phyloP scores from a whole-genome alignment of 2,888 invertebrate genomes.

The Gonocerus acuteangulatus region DNA sequence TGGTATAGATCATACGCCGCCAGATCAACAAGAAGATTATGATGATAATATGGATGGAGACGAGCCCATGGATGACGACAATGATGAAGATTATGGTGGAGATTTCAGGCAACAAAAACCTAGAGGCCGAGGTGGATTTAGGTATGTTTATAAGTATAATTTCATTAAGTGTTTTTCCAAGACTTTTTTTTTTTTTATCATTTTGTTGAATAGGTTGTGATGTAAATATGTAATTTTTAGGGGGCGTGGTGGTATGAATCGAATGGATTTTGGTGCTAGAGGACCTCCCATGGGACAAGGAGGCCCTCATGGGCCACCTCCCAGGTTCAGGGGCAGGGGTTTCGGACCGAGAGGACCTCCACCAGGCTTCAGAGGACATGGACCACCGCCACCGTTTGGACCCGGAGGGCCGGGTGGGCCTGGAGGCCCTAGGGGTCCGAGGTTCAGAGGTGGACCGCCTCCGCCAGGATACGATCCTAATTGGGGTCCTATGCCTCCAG shows the following conservation, averaged over 20 bases:
- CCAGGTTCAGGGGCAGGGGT: slow-evolving; percentile 36
- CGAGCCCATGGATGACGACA: slow-evolving; percentile 41
- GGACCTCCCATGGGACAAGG: slow-evolving; percentile 41
- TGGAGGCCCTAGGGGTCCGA: slow-evolving; percentile 44
- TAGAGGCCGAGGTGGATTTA: slow-evolving; percentile 46
- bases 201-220: no score
- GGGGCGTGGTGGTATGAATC: slow-evolving; percentile 23
- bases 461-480: slow-evolving; percentile 56
- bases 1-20: slow-evolving; percentile 35
- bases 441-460: slow-evolving; percentile 47
- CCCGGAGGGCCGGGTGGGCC: slow-evolving; percentile 38
- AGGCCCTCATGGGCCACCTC: slow-evolving; percentile 45
- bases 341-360: slow-evolving; percentile 40
- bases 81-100: slow-evolving; percentile 39
- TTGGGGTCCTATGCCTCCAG: slow-evolving; percentile 53
- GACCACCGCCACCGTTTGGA: slow-evolving; percentile 40
- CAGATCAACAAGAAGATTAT: slow-evolving; percentile 40
- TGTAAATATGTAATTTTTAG: slow-evolving; percentile 20
- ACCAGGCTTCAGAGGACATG: slow-evolving; percentile 43
- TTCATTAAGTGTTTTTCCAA: no score
- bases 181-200: no score
- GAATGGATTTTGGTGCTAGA: slow-evolving; percentile 34
- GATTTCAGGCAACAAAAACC: slow-evolving; percentile 48
- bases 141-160: slow-evolving; percentile 42
- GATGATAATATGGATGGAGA: slow-evolving; percentile 46